Percentiles rank a stretch among this genome's conserved stretches.
Evolutionary conservation across 2,888 invertebrate species (phyloP).

Genomic region (Macrophya alboannulata): DNA sequence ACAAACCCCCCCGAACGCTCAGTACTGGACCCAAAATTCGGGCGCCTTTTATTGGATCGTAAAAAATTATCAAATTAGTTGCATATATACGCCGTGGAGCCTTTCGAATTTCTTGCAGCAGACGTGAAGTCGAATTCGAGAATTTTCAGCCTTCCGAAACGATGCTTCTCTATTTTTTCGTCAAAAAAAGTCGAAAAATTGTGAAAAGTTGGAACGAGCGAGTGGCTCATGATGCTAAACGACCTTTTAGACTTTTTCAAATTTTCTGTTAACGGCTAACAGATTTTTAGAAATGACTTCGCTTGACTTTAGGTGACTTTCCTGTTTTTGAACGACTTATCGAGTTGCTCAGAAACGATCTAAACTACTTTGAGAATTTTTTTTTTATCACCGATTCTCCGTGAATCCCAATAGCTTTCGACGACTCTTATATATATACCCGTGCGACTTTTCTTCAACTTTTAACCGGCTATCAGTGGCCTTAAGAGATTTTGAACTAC

Average conservation of each 20-base stretch:
- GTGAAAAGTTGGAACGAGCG: background rate
- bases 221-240: background rate
- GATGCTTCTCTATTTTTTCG: background rate
- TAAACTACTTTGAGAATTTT: background rate
- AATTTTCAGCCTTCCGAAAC: background rate
- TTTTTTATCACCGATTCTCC: background rate
- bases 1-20: background rate
- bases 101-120: background rate
- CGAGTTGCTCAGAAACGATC: background rate
- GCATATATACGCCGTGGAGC: background rate
- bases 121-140: background rate
- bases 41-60: background rate
- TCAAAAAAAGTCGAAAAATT: background rate
- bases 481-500: background rate
- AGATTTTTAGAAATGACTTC: background rate
- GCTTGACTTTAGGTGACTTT: background rate
- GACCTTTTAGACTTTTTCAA: background rate
- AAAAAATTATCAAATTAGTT: background rate
- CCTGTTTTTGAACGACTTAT: background rate
- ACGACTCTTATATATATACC: background rate
- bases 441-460: background rate
- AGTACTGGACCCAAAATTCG: background rate
- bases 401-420: background rate
- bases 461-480: constrained; percentile 2
- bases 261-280: background rate